Conservation (phyloP, 2,113 vertebrate genomes). For the Nettapus auritus region DNA sequence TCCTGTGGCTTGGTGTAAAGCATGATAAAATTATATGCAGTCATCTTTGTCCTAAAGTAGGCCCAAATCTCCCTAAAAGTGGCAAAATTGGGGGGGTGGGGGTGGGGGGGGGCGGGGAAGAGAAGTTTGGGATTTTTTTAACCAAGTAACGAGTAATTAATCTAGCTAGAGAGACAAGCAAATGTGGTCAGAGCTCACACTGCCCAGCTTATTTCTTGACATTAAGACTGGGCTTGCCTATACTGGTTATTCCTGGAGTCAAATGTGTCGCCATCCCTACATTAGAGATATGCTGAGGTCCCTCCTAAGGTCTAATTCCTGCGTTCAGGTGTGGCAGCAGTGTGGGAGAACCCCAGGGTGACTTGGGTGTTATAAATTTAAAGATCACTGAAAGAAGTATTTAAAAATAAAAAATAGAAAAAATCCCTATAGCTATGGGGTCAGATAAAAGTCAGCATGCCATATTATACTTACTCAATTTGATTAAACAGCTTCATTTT, state of each 20-base stretch:
- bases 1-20: neutral
- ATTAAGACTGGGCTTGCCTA: neutral
- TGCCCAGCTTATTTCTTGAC: neutral
- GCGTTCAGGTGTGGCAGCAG: neutral
- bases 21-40: neutral
- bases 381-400: neutral
- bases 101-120: neutral
- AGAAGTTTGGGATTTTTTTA: neutral
- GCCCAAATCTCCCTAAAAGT: neutral
- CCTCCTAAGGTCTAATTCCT: neutral
- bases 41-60: neutral
- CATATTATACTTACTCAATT: slow-evolving; percentile 1
- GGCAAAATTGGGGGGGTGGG: neutral
- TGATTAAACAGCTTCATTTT: slow-evolving; percentile 40
- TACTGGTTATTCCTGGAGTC: neutral
- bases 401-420: neutral
- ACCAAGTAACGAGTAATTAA: neutral
- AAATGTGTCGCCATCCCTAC: neutral
- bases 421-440: neutral
- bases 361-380: slow-evolving; percentile 1
- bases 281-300: neutral
- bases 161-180: neutral
- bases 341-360: neutral
- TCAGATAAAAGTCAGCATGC: slow-evolving; percentile 62
- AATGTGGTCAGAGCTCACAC: neutral